Conservation (phyloP, 1,140 invertebrate genomes). For the Penaeus indicus region DNA sequence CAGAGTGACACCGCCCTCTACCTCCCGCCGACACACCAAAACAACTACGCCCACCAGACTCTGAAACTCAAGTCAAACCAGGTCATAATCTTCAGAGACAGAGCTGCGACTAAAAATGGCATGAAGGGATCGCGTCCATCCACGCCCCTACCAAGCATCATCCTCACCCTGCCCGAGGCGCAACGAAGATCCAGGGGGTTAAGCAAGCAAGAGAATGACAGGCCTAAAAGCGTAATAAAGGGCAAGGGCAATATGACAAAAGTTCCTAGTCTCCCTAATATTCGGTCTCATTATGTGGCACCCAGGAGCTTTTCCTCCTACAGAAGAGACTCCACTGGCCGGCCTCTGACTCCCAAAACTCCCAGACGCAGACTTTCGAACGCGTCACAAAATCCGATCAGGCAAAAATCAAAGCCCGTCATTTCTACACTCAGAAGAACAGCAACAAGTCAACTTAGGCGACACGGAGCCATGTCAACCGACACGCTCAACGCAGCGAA, state of each 20-base stretch:
- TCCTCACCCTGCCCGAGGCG: constrained; percentile 1
- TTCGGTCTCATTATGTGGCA: not conserved
- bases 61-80: constrained; percentile 6
- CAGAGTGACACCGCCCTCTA: constrained; percentile 8
- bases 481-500: too few relatives aligned
- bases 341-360: too few relatives aligned
- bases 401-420: too few relatives aligned
- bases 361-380: too few relatives aligned
- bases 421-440: too few relatives aligned
- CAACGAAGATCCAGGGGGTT: not conserved
- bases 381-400: too few relatives aligned
- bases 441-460: too few relatives aligned
- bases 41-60: not conserved
- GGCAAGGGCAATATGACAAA: not conserved
- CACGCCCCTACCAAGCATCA: constrained; percentile 7
- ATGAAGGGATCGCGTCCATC: not conserved
- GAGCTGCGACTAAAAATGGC: not conserved
- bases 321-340: too few relatives aligned
- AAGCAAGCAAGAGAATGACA: not conserved
- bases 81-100: constrained; percentile 18
- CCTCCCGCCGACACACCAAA: not conserved
- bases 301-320: too few relatives aligned
- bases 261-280: not conserved
- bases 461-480: too few relatives aligned
- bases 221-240: not conserved